phyloP scores from a whole-genome alignment of 2,888 invertebrate genomes.

The Hoplodrina ambigua region DNA sequence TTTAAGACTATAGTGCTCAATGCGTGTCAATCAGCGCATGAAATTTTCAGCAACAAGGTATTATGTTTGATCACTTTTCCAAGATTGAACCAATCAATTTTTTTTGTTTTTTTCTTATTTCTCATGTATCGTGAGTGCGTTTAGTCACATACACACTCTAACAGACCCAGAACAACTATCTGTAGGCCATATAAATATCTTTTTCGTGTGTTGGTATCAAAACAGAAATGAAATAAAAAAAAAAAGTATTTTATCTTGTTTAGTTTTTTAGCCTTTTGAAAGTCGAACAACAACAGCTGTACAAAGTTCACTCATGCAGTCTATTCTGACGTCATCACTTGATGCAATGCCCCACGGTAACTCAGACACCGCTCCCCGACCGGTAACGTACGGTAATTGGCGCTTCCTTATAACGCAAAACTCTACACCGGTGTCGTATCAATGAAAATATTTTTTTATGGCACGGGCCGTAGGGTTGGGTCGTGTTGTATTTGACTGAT shows the following conservation, averaged over 20 bases:
- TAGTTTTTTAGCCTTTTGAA: neutral
- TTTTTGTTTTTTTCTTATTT: too few species aligned
- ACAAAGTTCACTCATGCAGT: constrained; percentile 5
- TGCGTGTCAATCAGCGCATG: neutral
- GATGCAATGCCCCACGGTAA: constrained; percentile 38
- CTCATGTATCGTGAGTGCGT: too few species aligned
- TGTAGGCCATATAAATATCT: too few species aligned
- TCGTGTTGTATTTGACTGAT: neutral
- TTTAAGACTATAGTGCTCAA: too few species aligned
- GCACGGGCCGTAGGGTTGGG: constrained; percentile 27
- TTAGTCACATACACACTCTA: too few species aligned
- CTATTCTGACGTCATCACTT: constrained; percentile 40
- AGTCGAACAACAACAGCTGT: constrained; percentile 8
- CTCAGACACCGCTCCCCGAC: constrained; percentile 26
- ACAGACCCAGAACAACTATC: too few species aligned
- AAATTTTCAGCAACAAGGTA: neutral
- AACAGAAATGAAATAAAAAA: too few species aligned
- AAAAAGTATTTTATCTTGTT: too few species aligned
- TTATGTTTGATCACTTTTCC: too few species aligned
- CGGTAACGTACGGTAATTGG: constrained; percentile 53
- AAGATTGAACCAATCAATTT: too few species aligned
- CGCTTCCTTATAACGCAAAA: constrained; percentile 64
- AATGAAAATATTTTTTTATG: constrained; percentile 54
- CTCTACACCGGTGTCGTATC: constrained; percentile 54
- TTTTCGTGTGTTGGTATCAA: too few species aligned